Conservation (phyloP, 2,888 invertebrate species). For the Torymus auratus region DNA sequence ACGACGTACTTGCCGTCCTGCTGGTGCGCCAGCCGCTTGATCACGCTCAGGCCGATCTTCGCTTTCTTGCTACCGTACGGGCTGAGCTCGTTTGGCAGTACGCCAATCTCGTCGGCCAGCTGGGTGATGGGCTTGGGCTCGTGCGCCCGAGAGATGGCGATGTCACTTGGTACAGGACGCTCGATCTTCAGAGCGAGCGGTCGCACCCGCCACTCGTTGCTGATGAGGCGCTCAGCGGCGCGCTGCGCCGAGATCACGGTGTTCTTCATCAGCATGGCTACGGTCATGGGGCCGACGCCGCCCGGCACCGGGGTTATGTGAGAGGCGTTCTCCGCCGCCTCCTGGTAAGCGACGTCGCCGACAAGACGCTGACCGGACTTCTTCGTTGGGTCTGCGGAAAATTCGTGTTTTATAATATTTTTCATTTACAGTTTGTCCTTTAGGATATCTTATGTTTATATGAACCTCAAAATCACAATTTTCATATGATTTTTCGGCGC, state of each 20-base stretch:
- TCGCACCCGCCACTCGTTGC: constrained; percentile 84
- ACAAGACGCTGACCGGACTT: constrained; percentile 89
- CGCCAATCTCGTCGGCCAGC: constrained; percentile 90
- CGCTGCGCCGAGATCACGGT: constrained; percentile 90
- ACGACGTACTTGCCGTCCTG: constrained; percentile 94
- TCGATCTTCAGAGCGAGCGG: constrained; percentile 82
- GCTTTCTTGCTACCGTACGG: constrained; percentile 96
- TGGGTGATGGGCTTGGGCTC: constrained; percentile 88
- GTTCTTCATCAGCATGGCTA: constrained; percentile 97
- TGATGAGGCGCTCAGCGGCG: constrained; percentile 80
- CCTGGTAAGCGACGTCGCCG: constrained; percentile 95
- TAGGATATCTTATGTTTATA: too few relatives aligned
- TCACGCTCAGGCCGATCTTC: constrained; percentile 89
- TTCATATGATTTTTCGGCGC: too few relatives aligned
- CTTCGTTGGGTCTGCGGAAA: constrained; percentile 83
- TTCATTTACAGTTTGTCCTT: too few relatives aligned
- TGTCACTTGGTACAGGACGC: constrained; percentile 94
- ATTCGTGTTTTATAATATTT: too few relatives aligned
- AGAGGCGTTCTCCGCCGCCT: constrained; percentile 88
- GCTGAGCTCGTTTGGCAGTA: constrained; percentile 88
- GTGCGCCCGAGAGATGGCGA: constrained; percentile 92
- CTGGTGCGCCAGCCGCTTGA: constrained; percentile 85
- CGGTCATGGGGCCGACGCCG: constrained; percentile 99
- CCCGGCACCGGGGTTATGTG: constrained; percentile 96
- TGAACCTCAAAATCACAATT: too few relatives aligned